Evolutionary conservation across 2,797 vertebrate genomes (phyloP).

Genomic region (Natrix natrix): DNA sequence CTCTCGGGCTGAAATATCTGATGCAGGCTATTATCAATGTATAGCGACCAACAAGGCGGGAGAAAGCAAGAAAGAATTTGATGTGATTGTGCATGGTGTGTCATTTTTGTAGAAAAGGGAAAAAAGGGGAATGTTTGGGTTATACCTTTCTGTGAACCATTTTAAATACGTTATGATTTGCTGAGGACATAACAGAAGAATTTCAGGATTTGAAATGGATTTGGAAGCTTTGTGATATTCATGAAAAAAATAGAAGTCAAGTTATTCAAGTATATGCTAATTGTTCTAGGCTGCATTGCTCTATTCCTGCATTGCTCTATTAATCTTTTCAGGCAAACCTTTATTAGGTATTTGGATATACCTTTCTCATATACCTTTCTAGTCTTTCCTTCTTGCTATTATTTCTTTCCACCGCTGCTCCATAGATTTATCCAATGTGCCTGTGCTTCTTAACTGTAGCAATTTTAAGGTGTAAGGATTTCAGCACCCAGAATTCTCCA

Average conservation of each 20-base stretch:
- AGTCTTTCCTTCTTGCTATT: not conserved
- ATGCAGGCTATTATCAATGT: conserved; percentile 87
- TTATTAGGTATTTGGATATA: not conserved
- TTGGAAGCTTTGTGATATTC: not conserved
- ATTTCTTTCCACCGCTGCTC: not conserved
- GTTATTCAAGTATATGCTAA: not conserved
- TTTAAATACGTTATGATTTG: not conserved
- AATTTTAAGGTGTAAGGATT: not conserved
- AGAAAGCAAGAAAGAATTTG: conserved; percentile 82
- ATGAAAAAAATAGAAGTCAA: not conserved
- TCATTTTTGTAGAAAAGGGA: not conserved
- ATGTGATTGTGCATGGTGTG: conserved; percentile 88
- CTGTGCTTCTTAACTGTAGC: not conserved
- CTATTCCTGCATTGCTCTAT: not conserved
- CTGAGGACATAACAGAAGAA: not conserved
- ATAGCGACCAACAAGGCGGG: conserved; percentile 89
- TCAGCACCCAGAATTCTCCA: not conserved
- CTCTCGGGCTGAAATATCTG: conserved; percentile 82
- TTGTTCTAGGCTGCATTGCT: not conserved
- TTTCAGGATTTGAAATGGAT: not conserved
- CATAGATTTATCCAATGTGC: not conserved
- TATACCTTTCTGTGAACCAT: not conserved
- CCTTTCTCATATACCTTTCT: not conserved
- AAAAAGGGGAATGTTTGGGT: not conserved
- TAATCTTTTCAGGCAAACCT: not conserved